These are phyloP conservation scores for Felis catus DNA, from an alignment of 2,113 vertebrate species.

Conservation along the genomic window DNA sequence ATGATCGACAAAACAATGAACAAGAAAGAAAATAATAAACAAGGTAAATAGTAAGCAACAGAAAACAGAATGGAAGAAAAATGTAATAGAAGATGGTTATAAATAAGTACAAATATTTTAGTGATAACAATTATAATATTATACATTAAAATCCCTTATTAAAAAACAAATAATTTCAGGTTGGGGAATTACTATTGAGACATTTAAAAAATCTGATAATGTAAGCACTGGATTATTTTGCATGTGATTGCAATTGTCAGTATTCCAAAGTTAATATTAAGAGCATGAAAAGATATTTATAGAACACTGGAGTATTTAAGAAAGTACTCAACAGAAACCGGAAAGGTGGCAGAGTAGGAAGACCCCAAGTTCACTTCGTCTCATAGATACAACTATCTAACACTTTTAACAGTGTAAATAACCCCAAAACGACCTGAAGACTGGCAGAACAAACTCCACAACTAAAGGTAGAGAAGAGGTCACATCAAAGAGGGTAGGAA, in stretches of 20 bases:
- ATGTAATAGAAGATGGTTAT: background rate
- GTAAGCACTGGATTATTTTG: background rate
- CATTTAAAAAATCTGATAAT: constrained; percentile 31
- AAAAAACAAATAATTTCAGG: background rate
- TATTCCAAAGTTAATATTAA: background rate
- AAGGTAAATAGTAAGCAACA: background rate
- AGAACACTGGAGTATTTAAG: background rate
- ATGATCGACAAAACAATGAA: background rate
- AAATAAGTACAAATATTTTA: background rate
- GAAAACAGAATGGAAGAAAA: background rate
- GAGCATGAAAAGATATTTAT: background rate
- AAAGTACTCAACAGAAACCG: background rate
- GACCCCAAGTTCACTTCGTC: background rate
- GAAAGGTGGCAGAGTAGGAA: background rate
- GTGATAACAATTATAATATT: background rate
- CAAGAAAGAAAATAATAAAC: background rate
- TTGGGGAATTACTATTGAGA: background rate
- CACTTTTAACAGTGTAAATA: background rate
- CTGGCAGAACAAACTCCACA: background rate
- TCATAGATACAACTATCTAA: background rate
- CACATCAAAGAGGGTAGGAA: background rate
- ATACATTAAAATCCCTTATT: background rate
- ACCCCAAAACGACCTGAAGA: background rate
- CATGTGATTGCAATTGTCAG: background rate
- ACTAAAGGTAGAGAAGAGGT: background rate